phyloP scores from a whole-genome alignment of 2,797 vertebrate genomes.

The Pantherophis vulpinus region DNA sequence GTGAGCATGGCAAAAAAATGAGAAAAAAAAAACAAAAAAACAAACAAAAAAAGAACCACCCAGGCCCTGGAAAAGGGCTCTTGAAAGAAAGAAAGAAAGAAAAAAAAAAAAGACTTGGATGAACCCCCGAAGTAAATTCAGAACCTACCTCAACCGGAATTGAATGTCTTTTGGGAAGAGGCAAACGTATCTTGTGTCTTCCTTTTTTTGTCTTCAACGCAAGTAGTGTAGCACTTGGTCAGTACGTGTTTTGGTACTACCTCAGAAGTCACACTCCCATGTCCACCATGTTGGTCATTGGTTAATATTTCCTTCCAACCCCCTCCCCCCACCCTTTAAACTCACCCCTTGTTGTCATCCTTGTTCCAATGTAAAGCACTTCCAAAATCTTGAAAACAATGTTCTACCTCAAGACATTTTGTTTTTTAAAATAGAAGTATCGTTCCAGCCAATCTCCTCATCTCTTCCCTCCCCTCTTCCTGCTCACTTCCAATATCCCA shows the following conservation, averaged over 20 bases:
- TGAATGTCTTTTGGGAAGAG: slow-evolving; percentile 93
- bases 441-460: slow-evolving; percentile 51
- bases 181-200: slow-evolving; percentile 73
- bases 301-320: neutral
- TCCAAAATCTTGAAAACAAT: slow-evolving; percentile 91
- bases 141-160: slow-evolving; percentile 99
- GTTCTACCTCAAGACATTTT: slow-evolving; percentile 92
- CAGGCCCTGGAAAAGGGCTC: slow-evolving; percentile 64
- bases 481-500: slow-evolving; percentile 59
- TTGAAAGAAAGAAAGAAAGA: slow-evolving; percentile 48
- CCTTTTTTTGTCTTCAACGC: slow-evolving; percentile 73
- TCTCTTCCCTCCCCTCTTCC: slow-evolving; percentile 54
- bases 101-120: slow-evolving; percentile 64
- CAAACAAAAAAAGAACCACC: slow-evolving; percentile 43
- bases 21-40: slow-evolving; percentile 14
- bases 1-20: slow-evolving; percentile 2
- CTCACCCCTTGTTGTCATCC: slow-evolving; percentile 64
- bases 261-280: slow-evolving; percentile 68
- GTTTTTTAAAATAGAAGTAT: slow-evolving; percentile 51
- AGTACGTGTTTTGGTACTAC: slow-evolving; percentile 71
- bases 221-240: slow-evolving; percentile 77
- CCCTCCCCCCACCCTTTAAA: neutral
- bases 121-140: slow-evolving; percentile 75
- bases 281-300: slow-evolving; percentile 47
- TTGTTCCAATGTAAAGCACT: slow-evolving; percentile 86